Base-by-base conservation (phyloP, 2,888 invertebrate genomes). In the Apantesis nais region DNA sequence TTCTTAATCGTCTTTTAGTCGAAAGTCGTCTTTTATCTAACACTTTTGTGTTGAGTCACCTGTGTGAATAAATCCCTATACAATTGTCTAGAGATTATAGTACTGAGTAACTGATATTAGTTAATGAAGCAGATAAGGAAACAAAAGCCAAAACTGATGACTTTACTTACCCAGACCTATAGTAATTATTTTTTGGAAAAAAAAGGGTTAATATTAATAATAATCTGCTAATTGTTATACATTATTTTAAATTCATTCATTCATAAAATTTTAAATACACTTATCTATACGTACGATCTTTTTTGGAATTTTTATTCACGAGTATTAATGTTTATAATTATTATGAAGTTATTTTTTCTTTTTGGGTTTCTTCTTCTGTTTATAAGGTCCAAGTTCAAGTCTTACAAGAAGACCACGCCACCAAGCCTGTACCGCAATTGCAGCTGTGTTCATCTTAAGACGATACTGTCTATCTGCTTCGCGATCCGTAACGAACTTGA, bases 371-470 rank as follows among this genome's bases (percentile, higher is more conserved):
- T 73, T 73, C 31, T 73, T 72, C 37, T 14, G 2, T 29, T 9
- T 41, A 55, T 67, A 81, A 0, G 80, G 83, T 0, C 83, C 83
- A 0, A 82, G 22, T 62, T 74, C 7, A 11, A 80, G 70, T 0
- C 81, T 72, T 0, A 82, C 81, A 2, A 83, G 73, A 0, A 82
- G n/a, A 2, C 83, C 81, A 29, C 94, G 90, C 94, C 94, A 95
- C 94, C 94, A 95, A 1, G 94, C 90, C 77, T 95, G 94, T 19
- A 94, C 93, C 0, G 78, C 82, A 5, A 90, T 83, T 0, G 94
- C 94, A 0, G 92, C 89, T 0, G 85, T 89, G 4, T 77, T 89
- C 95, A 95, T 95, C 75, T 86, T 89, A 52, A 89, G 85, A 2
- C 76, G 80, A 74, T 93, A 93, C 16, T 70, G 66, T 1, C 95